These are phyloP conservation scores for Temnothorax curvispinosus DNA, from an alignment of 1,140 invertebrate genomes.

Conservation along the genomic window DNA sequence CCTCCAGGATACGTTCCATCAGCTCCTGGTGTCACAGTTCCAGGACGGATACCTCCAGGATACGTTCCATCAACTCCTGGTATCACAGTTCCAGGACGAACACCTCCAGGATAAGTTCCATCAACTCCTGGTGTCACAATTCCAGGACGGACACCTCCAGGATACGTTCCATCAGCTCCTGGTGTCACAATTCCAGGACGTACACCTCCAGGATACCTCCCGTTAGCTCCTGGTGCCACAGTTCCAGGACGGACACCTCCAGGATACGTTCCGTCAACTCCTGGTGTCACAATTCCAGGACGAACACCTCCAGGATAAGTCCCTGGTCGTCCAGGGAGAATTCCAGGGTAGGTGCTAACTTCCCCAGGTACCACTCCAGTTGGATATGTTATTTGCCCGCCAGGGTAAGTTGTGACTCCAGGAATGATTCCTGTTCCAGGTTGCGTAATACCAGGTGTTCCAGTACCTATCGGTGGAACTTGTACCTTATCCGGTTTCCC, in stretches of 20 bases:
- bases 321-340: neutral
- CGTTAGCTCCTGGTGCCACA: neutral
- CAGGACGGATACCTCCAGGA: neutral
- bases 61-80: no score
- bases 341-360: no score
- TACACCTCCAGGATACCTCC: conserved; percentile 52
- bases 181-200: conserved; percentile 45
- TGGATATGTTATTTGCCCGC: conserved; percentile 35
- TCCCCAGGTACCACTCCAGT: conserved; percentile 3
- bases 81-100: neutral
- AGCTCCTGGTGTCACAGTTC: conserved; percentile 38
- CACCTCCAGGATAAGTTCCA: conserved; percentile 37
- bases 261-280: conserved; percentile 49
- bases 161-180: conserved; percentile 45
- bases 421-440: conserved; percentile 18
- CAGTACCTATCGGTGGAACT: neutral
- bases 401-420: conserved; percentile 9
- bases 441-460: neutral
- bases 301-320: conserved; percentile 46
- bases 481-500: neutral
- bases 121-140: neutral
- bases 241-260: neutral
- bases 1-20: conserved; percentile 48
- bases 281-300: conserved; percentile 31
- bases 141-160: conserved; percentile 4